Base-by-base conservation (phyloP, 2,888 invertebrate genomes). In the Saturnia pavonia region DNA sequence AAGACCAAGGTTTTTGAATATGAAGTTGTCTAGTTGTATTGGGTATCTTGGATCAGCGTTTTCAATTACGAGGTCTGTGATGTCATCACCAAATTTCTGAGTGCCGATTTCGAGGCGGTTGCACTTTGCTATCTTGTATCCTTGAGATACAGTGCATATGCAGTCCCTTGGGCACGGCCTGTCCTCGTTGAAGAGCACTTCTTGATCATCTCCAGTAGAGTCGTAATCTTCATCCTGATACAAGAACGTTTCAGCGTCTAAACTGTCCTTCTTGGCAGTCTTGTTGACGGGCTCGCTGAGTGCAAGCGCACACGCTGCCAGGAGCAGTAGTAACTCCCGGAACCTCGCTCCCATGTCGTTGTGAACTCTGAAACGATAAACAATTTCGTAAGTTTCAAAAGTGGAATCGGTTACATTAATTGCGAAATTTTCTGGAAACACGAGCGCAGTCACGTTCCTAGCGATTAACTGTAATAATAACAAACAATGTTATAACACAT, bases 41-140 rank as follows among this genome's bases (percentile, higher is more conserved):
- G 95, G 95, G 80, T 91, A 92, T 67, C 90, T 89, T 2, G 95
- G 92, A 67, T 95, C 95, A 43, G 96, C 94, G 82, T 96, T 95
- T 75, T 96, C 95, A 67, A 96, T 95, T 76, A 95, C 95, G 73
- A 96, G 88, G 83, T 96, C 96, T 8, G 95, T 95, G 75, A 96
- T 95, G 74, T 95, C 95, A 69, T 95, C 94, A 72, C 95, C 95
- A 83, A 96, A 96, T 79, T 95, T 95, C 81, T 96, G 96, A 57
- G 95, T 95, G 69, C 95, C 95, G 72, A 95, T 88, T 86, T 96
- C 95, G 81, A 96, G 91, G 84, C 96, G 95, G 84, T 95, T 95
- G 92, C 96, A 97, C 82, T 95, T 96, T 75, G 94, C 96, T 83
- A 95, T 95, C 81, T 94, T 89, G 85, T 95, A 95, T 84, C 94